Conservation (phyloP, 2,888 invertebrate species). For the Dicyrtoma fusca region DNA sequence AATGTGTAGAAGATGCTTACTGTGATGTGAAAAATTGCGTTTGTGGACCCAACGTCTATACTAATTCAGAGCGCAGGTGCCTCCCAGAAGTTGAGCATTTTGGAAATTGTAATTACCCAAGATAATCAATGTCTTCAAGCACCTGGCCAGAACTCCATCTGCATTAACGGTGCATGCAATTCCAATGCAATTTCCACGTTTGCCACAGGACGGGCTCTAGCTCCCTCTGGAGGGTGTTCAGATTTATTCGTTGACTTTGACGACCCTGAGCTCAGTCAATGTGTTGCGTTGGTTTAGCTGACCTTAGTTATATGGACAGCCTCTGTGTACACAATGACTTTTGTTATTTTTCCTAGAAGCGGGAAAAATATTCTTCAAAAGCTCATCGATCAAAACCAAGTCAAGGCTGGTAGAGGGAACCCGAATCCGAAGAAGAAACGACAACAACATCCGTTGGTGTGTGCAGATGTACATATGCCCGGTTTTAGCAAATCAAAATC, state of each 20-base stretch:
- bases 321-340: neutral
- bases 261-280: neutral
- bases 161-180: conserved; percentile 3
- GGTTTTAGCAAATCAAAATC: too few relatives aligned
- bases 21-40: neutral
- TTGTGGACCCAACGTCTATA: neutral
- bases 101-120: neutral
- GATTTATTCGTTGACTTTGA: neutral
- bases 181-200: neutral
- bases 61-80: neutral
- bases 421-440: too few relatives aligned
- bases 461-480: too few relatives aligned
- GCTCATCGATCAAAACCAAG: neutral
- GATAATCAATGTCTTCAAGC: neutral
- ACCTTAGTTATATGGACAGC: neutral
- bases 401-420: too few relatives aligned
- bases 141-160: neutral
- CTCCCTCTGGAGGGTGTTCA: neutral
- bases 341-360: neutral
- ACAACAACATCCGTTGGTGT: too few relatives aligned
- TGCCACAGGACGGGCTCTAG: neutral
- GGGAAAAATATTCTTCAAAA: neutral
- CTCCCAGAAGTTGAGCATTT: neutral
- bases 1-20: neutral
- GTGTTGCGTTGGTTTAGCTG: neutral